phyloP scores from a whole-genome alignment of 2,888 invertebrate species.

The Drosophila incognita region DNA sequence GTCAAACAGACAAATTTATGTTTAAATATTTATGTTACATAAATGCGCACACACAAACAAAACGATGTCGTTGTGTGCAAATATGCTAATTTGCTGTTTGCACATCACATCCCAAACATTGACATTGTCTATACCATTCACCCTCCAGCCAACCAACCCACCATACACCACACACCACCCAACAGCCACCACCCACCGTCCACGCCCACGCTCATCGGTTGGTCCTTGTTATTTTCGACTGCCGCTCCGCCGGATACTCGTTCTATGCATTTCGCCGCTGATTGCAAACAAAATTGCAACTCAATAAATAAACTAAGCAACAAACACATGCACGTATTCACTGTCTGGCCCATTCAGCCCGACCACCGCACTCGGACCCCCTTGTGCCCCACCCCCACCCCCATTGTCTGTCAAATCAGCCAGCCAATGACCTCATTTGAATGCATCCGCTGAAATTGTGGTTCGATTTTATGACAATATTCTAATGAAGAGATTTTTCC shows the following conservation, averaged over 20 bases:
- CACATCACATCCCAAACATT: slow-evolving; percentile 54
- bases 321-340: slow-evolving; percentile 44
- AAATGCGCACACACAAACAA: slow-evolving; percentile 46
- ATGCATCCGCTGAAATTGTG: slow-evolving; percentile 54
- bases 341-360: slow-evolving; percentile 18
- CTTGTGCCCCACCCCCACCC: neutral
- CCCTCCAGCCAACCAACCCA: neutral
- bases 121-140: slow-evolving; percentile 4
- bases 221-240: slow-evolving; percentile 28
- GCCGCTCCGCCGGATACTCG: slow-evolving; percentile 32
- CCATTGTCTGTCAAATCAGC: slow-evolving; percentile 51
- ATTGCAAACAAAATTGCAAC: slow-evolving; percentile 80
- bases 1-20: slow-evolving; percentile 53
- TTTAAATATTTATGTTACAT: slow-evolving; percentile 70
- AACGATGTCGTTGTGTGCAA: slow-evolving; percentile 72
- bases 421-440: slow-evolving; percentile 64
- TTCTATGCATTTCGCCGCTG: slow-evolving; percentile 55
- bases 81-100: slow-evolving; percentile 75
- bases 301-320: slow-evolving; percentile 78
- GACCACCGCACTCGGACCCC: neutral
- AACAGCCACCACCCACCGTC: too few species aligned
- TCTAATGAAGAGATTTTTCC: slow-evolving; percentile 43
- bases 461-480: slow-evolving; percentile 58
- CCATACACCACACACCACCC: neutral
- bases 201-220: neutral